A percentile compares a stretch with the other conserved stretches of the same genome.
phyloP scores from a whole-genome alignment of 2,113 vertebrate genomes.

The Eulemur macaco region DNA sequence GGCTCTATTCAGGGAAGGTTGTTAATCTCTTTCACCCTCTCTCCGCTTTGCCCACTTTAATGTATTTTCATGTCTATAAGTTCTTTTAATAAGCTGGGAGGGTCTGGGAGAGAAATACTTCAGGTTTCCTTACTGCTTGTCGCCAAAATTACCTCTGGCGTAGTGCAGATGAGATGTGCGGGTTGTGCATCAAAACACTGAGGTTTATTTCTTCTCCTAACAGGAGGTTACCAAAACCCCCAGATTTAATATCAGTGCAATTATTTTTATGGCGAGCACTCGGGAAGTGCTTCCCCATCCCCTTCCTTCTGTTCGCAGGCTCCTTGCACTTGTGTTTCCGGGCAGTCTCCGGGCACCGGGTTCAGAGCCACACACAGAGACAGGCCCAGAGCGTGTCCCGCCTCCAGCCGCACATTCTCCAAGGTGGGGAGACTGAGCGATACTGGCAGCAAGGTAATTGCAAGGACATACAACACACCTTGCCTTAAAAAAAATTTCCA shows the following conservation, averaged over 20 bases:
- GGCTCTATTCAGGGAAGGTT: conserved; percentile 62
- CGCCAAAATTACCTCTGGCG: conserved; percentile 53
- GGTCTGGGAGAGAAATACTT: conserved; percentile 69
- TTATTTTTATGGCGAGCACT: not conserved
- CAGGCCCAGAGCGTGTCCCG: rapidly evolving
- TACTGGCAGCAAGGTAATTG: rapidly evolving
- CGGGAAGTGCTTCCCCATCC: rapidly evolving
- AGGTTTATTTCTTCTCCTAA: not conserved
- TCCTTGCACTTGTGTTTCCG: not conserved
- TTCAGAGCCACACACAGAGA: not conserved
- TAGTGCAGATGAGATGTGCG: not conserved
- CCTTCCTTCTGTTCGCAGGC: not conserved
- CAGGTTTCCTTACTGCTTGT: conserved; percentile 67
- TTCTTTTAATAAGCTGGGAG: conserved; percentile 80
- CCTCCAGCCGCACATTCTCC: not conserved
- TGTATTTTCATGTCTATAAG: conserved; percentile 77
- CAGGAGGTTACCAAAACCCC: not conserved
- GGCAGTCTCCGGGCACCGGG: not conserved
- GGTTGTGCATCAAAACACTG: not conserved
- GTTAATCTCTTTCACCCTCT: conserved; percentile 73
- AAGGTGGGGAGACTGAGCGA: rapidly evolving
- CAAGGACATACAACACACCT: rapidly evolving
- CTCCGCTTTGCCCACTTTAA: conserved; percentile 75
- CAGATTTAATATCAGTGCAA: not conserved
- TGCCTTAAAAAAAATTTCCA: rapidly evolving